phyloP scores from a whole-genome alignment of 37 sponge, comb jelly and placozoan species.

The Bolinopsis microptera region DNA sequence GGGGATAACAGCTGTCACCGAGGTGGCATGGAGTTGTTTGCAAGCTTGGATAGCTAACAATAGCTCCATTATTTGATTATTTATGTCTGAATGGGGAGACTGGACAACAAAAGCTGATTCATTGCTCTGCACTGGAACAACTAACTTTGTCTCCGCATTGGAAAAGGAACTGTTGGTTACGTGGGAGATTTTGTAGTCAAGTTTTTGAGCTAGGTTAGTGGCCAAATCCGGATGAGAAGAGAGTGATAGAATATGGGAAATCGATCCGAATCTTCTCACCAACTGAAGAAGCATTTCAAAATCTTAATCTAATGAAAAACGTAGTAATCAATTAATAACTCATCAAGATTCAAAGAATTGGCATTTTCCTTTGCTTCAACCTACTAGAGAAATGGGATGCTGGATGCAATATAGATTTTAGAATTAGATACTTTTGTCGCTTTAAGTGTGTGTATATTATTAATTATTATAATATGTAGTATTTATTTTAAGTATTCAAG shows the following conservation, averaged over 20 bases:
- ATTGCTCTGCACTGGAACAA: not conserved
- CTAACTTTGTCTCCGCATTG: not conserved
- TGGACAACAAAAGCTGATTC: not conserved
- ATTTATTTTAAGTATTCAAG: too few species aligned
- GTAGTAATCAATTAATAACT: too few species aligned
- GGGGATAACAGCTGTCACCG: constrained; percentile 22
- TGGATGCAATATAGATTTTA: too few species aligned
- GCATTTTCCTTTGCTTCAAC: too few species aligned
- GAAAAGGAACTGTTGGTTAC: not conserved
- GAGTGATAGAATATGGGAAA: not conserved
- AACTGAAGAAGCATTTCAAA: not conserved
- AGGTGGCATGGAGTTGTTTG: not conserved
- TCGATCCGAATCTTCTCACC: not conserved
- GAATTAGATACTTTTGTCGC: too few species aligned
- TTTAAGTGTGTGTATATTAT: too few species aligned
- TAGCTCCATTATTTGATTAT: constrained; percentile 32
- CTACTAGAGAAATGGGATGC: too few species aligned
- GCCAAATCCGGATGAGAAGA: not conserved
- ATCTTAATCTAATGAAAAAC: not conserved
- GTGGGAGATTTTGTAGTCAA: not conserved
- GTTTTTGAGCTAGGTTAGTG: not conserved
- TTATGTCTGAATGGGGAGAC: not conserved
- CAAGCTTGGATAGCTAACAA: constrained; percentile 2
- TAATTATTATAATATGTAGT: too few species aligned
- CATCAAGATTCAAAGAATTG: too few species aligned